These are phyloP conservation scores for Tipula lateralis DNA, from an alignment of 2,888 invertebrate species.

Conservation along the genomic window DNA sequence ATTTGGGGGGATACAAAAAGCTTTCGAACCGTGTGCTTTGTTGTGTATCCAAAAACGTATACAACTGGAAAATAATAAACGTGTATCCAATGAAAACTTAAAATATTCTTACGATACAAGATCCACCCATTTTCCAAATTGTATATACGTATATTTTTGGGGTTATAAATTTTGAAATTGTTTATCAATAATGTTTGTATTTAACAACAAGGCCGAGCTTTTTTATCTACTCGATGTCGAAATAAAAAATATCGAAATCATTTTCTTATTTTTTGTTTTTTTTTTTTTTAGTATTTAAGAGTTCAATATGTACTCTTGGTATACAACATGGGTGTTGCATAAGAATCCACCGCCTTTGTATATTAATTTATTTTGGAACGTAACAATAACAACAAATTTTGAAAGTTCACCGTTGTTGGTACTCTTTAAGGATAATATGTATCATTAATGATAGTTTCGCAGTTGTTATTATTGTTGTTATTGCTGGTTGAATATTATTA, in stretches of 20 bases:
- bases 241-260: background rate
- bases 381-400: background rate
- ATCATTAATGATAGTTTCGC: conserved; percentile 6
- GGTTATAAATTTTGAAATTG: background rate
- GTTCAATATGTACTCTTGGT: background rate
- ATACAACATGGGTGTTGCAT: background rate
- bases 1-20: background rate
- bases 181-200: background rate
- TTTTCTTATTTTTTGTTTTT: background rate
- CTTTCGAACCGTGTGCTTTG: background rate
- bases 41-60: background rate
- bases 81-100: conserved; percentile 24
- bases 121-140: background rate
- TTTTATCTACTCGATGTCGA: background rate
- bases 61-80: background rate
- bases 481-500: background rate
- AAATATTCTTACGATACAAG: background rate
- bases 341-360: background rate
- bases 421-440: conserved; percentile 19
- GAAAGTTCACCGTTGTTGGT: background rate
- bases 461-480: conserved; percentile 6
- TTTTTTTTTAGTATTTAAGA: background rate
- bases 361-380: background rate
- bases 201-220: background rate
- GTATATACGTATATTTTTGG: no score